These are phyloP conservation scores for Halichoerus grypus DNA, from an alignment of 2,113 vertebrate genomes.

Conservation along the genomic window DNA sequence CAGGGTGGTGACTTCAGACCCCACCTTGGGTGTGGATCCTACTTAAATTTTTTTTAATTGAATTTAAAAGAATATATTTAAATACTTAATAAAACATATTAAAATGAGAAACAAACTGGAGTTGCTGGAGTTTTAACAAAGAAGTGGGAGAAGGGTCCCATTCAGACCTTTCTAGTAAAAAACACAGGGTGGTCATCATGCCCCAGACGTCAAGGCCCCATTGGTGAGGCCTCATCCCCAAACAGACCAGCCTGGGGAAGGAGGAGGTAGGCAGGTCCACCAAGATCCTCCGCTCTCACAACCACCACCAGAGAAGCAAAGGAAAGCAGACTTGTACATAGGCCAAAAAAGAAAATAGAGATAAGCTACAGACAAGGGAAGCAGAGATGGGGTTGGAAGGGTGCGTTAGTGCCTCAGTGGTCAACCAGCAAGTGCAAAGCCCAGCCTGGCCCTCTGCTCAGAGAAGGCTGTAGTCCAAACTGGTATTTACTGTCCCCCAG, in stretches of 20 bases:
- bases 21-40: background rate
- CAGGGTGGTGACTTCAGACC: background rate
- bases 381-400: background rate
- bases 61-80: background rate
- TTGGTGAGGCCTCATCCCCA: background rate
- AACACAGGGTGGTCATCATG: background rate
- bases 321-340: background rate
- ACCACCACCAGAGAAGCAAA: background rate
- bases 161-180: background rate
- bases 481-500: background rate
- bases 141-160: background rate
- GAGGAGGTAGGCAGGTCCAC: background rate
- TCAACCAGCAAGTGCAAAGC: background rate
- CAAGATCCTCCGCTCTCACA: background rate
- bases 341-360: background rate
- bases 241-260: background rate
- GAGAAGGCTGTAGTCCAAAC: background rate
- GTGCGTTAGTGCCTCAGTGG: background rate
- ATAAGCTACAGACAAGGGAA: background rate
- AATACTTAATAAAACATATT: constrained; percentile 15
- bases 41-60: background rate
- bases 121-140: background rate
- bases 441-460: background rate
- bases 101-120: background rate
- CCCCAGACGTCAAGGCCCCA: background rate